Evolutionary conservation across 2,888 invertebrate species (phyloP), one percentile per base, ranked within the genome.

Genomic region (Phasia obesa): DNA sequence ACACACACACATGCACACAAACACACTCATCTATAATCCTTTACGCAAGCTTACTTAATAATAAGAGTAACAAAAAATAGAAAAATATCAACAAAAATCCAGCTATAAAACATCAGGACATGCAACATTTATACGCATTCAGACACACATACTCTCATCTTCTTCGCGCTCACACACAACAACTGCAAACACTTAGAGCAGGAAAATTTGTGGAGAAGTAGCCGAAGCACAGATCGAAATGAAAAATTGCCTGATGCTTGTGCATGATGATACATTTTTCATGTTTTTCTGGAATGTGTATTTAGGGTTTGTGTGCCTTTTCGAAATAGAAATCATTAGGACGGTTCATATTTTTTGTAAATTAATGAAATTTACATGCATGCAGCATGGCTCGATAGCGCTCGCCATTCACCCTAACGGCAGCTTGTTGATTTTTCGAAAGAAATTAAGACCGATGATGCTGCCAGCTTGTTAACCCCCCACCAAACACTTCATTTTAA

Each of bases 31-130:
- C 70, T 55, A 83, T 86, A 86, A 86, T 87, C 84, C 85, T 81
- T 77, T 86, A 86, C 86, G 85, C 87, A 87, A 86, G 82, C 80
- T 78, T 71, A 75, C 65, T 77, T 74, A 69, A 77, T 62, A 75
- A 60, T 73, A 73, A 75, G 44, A 71, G 4, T 4, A 59, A 62
- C n/a, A 70, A 65, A 23, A 57, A 53, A 44, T 49, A 60, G 23
- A n/a, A 31, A 67, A 70, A 78, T 9, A 71, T 55, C 53, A 78
- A 71, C 62, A 59, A 80, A 82, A 70, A 53, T 70, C 47, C 70
- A 47, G n/a, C 25, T 70, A 64, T 11, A 77, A 76, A 79, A 71
- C 75, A 82, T 42, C 19, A 47, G 60, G 13, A 70, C 23, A 70
- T 76, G 55, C 78, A 55, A 62, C 53, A 62, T 35, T 47, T 38